phyloP scores from a whole-genome alignment of 2,113 vertebrate species.

The Leucopternis melanops region DNA sequence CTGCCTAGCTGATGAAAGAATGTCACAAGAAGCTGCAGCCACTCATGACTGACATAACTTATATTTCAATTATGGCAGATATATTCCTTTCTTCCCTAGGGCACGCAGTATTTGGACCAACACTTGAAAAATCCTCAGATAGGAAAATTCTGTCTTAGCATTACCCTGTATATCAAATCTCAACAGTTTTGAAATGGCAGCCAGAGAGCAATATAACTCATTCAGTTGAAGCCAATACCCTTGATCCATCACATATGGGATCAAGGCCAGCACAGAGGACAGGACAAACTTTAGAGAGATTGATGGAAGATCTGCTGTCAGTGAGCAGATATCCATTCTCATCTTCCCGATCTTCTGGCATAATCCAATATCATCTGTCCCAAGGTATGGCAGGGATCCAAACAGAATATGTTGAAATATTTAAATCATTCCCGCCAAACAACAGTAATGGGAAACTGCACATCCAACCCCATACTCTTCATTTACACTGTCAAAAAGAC shows the following conservation, averaged over 20 bases:
- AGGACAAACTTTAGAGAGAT: not conserved
- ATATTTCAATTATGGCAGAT: not conserved
- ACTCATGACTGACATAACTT: not conserved
- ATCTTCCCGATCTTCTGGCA: not conserved
- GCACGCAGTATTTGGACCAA: not conserved
- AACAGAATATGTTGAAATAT: not conserved
- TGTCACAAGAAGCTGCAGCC: not conserved
- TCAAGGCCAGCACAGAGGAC: not conserved
- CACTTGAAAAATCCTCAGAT: not conserved
- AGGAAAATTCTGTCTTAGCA: not conserved
- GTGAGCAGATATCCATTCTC: not conserved
- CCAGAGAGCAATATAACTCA: not conserved
- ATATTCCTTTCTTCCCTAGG: not conserved
- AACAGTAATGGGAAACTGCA: not conserved
- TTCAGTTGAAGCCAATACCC: not conserved
- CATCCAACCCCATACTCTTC: not conserved
- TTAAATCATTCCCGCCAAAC: not conserved
- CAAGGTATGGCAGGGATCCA: not conserved
- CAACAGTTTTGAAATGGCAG: not conserved
- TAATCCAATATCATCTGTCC: not conserved
- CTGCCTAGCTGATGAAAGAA: not conserved
- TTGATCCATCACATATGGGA: not conserved
- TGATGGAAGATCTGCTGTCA: slow-evolving; percentile 1
- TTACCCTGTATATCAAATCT: not conserved
- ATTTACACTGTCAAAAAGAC: not conserved